phyloP scores from a whole-genome alignment of 2,113 vertebrate species.

The Caracal caracal region DNA sequence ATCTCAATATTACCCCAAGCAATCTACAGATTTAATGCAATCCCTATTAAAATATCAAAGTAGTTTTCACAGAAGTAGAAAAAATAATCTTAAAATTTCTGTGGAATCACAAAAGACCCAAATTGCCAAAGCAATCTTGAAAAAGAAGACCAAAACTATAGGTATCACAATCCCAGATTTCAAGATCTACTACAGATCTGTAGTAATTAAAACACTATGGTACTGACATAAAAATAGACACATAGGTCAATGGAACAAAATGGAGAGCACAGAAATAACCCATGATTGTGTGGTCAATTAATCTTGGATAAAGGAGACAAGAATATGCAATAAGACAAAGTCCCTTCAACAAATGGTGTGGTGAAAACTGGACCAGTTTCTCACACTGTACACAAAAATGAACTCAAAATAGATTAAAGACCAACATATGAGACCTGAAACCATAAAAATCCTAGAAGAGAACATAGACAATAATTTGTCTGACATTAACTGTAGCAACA shows the following conservation, averaged over 20 bases:
- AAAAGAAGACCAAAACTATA: background rate
- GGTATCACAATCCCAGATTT: background rate
- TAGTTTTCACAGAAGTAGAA: background rate
- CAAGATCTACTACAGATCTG: too few relatives aligned
- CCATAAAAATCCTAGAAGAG: background rate
- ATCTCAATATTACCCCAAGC: background rate
- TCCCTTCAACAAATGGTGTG: too few relatives aligned
- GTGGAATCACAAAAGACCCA: background rate
- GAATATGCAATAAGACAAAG: too few relatives aligned
- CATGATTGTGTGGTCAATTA: too few relatives aligned
- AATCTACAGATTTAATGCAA: background rate
- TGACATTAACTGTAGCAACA: background rate
- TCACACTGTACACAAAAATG: too few relatives aligned
- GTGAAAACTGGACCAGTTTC: too few relatives aligned
- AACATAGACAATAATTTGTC: background rate
- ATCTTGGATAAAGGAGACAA: too few relatives aligned
- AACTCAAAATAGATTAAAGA: background rate
- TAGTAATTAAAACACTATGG: too few relatives aligned
- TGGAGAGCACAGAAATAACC: too few relatives aligned
- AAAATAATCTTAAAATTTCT: background rate
- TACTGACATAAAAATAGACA: too few relatives aligned
- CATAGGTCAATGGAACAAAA: too few relatives aligned
- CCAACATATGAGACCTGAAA: background rate
- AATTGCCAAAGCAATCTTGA: background rate
- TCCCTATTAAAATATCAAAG: background rate